phyloP scores from a whole-genome alignment of 2,888 invertebrate genomes.

The Nomada hirtipes region DNA sequence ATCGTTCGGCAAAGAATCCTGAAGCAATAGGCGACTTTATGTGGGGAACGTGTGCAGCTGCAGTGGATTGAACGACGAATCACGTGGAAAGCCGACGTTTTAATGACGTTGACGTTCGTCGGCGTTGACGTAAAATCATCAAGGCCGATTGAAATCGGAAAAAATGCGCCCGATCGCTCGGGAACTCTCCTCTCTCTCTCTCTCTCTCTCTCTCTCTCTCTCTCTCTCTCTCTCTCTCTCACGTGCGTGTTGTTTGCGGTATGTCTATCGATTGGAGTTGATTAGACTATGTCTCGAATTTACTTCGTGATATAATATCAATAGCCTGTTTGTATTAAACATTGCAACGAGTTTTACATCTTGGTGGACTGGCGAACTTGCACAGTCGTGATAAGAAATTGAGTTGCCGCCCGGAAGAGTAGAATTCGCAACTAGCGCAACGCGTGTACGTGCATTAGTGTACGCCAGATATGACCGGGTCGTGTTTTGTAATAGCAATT shows the following conservation, averaged over 20 bases:
- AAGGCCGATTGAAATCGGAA: conserved; percentile 23
- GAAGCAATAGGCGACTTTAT: background rate
- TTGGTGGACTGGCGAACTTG: too few relatives aligned
- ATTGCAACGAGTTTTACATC: too few relatives aligned
- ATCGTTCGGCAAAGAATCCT: background rate
- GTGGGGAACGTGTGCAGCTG: background rate
- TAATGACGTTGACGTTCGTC: conserved; percentile 19
- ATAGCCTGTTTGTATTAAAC: too few relatives aligned
- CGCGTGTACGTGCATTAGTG: too few relatives aligned
- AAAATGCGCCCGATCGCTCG: background rate
- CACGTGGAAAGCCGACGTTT: conserved; percentile 15
- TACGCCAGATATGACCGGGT: background rate
- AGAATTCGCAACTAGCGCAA: background rate
- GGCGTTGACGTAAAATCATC: conserved; percentile 36
- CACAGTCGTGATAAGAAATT: too few relatives aligned
- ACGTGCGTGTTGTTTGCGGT: conserved; percentile 16
- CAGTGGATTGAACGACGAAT: background rate
- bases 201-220: too few relatives aligned
- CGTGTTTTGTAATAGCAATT: background rate
- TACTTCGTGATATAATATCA: too few relatives aligned
- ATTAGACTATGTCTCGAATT: too few relatives aligned
- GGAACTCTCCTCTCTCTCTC: background rate
- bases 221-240: background rate
- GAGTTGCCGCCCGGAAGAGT: background rate
- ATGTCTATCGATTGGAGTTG: conserved; percentile 32